These are phyloP conservation scores for Bombylius discolor DNA, from an alignment of 2,888 invertebrate species.

Conservation along the genomic window DNA sequence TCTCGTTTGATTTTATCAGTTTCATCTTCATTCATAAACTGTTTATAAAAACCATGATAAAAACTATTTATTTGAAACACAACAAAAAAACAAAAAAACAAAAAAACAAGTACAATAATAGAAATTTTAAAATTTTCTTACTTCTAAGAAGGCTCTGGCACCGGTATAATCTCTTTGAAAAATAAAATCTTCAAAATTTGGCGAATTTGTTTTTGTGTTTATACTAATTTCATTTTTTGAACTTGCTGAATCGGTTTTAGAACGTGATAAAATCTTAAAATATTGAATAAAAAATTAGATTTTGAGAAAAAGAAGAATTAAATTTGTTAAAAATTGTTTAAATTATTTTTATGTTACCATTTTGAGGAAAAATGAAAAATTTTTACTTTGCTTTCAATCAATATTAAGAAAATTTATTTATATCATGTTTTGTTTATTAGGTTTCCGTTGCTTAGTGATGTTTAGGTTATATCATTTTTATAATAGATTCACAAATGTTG, in stretches of 20 bases:
- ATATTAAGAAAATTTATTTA: no score
- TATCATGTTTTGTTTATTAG: no score
- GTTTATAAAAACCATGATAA: neutral
- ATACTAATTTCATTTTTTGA: conserved; percentile 23
- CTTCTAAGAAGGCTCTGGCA: conserved; percentile 84
- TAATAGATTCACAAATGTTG: no score
- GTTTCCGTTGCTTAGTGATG: no score
- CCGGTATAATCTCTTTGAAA: conserved; percentile 86
- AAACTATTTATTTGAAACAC: neutral
- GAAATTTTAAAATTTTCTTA: conserved; percentile 27
- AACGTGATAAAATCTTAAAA: conserved; percentile 63
- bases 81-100: neutral
- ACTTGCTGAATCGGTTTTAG: conserved; percentile 58
- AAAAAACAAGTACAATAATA: neutral
- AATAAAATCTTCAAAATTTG: conserved; percentile 82
- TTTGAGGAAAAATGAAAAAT: no score
- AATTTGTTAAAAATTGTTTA: no score
- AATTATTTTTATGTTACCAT: no score
- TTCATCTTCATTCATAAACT: conserved; percentile 19
- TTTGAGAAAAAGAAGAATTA: no score
- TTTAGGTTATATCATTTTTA: no score
- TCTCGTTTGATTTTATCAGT: conserved; percentile 39
- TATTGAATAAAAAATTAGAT: neutral
- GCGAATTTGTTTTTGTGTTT: conserved; percentile 42
- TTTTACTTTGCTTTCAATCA: no score